Base-by-base conservation (phyloP, 2,888 invertebrate species). In the Nymphalis polychloros region DNA sequence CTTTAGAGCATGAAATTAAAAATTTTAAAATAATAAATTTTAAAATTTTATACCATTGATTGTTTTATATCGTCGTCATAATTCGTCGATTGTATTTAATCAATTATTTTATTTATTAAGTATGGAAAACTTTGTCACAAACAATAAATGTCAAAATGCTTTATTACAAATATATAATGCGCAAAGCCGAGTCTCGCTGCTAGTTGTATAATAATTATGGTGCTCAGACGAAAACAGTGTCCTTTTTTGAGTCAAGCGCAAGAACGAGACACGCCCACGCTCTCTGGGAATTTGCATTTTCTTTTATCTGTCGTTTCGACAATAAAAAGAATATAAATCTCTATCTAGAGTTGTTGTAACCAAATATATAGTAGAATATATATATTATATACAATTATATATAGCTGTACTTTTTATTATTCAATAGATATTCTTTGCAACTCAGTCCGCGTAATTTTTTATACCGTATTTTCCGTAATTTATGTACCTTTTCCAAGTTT, bases 231-330 rank as follows among this genome's bases (percentile, higher is more conserved):
- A 64, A 64, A 68, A 61, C 68, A 64, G 64, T 57, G 64, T 69
- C 81, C 82, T 87, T 86, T 84, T 82, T 81, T 79, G 76, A 74
- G 69, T 63, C 77, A 68, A 68, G 68, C 77, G 76, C 78, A 77
- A 70, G 76, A 73, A 71, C 72, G 72, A 75, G 78, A 84, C 85
- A 81, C 90, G 89, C 90, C 90, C 82, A 84, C 86, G 81, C 81
- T 72, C 73, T 70, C 73, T 71, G 79, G 76, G 82, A 84, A 87
- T 87, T 87, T 85, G 84, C 85, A 87, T 87, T 85, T 79, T 77
- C 77, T 80, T 67, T 67, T 62, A 67, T 67, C 49, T 35, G 55
- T 61, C 31, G 48, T 47, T 53, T 49, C 55, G 35, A 61, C 41
- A 27, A 41, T 62, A 49, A 55, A 16, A 60, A 67, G 47, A 67